These are phyloP conservation scores for Sebastes melanostomus DNA, from an alignment of 2,797 vertebrate species.

Conservation along the genomic window DNA sequence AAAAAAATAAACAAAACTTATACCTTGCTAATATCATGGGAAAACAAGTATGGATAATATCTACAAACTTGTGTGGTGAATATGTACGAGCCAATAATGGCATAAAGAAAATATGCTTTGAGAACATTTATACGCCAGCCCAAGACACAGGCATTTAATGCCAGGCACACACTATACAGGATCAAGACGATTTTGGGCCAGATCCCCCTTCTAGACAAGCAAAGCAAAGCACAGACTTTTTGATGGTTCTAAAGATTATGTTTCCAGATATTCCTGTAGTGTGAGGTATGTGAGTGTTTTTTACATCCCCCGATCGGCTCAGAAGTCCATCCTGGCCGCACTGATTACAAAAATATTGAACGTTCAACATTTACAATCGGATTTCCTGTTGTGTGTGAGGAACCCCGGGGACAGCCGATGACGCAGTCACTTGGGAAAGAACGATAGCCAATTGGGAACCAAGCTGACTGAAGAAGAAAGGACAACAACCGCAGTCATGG, in stretches of 20 bases:
- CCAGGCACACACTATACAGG: too few species aligned
- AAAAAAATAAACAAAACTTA: not conserved
- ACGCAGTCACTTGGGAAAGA: too few species aligned
- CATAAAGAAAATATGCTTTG: not conserved
- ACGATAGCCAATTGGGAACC: too few species aligned
- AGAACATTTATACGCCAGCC: not conserved
- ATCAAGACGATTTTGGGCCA: too few species aligned
- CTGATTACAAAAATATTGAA: not conserved
- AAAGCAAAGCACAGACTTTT: not conserved
- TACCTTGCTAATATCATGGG: not conserved
- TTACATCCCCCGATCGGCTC: not conserved
- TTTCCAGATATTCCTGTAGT: not conserved
- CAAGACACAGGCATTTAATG: not conserved
- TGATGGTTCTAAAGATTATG: not conserved
- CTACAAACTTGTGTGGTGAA: not conserved
- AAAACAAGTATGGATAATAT: not conserved
- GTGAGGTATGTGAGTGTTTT: not conserved
- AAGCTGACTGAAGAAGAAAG: too few species aligned
- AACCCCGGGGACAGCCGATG: too few species aligned
- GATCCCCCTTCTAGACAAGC: not conserved
- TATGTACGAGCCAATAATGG: not conserved
- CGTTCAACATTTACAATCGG: not conserved
- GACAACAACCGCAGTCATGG: not conserved
- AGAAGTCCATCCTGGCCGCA: not conserved
- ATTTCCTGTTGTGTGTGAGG: not conserved